Evolutionary conservation across 2,888 invertebrate genomes (phyloP).

Genomic region (Onthophagus sagittarius): DNA sequence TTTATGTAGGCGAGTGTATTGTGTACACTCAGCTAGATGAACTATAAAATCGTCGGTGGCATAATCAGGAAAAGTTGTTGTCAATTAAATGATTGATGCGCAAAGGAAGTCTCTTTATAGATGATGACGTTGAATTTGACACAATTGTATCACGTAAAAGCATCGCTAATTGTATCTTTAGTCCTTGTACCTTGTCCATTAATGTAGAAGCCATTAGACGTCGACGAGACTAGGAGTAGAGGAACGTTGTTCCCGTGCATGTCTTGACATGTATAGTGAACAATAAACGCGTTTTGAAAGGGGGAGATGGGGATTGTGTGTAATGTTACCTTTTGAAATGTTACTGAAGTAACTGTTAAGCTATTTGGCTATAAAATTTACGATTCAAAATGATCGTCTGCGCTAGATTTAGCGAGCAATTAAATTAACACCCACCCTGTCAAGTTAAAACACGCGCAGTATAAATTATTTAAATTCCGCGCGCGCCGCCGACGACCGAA

Average conservation of each 20-base stretch:
- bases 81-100: not conserved
- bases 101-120: not conserved
- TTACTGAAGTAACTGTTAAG: too few species aligned
- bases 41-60: not conserved
- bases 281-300: too few species aligned
- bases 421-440: slow-evolving; percentile 9
- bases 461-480: slow-evolving; percentile 12
- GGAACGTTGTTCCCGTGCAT: not conserved
- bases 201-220: not conserved
- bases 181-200: not conserved
- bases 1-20: not conserved
- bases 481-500: slow-evolving; percentile 7
- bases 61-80: not conserved
- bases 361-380: not conserved
- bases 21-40: not conserved
- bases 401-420: not conserved
- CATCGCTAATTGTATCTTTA: not conserved
- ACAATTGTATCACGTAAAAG: not conserved
- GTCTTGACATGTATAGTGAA: not conserved
- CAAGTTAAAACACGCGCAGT: slow-evolving; percentile 8
- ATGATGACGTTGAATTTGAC: not conserved
- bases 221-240: not conserved
- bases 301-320: too few species aligned
- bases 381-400: not conserved
- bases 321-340: too few species aligned